Evolutionary conservation across 2,888 invertebrate species (phyloP).

Genomic region (Ennomos quercinarius): DNA sequence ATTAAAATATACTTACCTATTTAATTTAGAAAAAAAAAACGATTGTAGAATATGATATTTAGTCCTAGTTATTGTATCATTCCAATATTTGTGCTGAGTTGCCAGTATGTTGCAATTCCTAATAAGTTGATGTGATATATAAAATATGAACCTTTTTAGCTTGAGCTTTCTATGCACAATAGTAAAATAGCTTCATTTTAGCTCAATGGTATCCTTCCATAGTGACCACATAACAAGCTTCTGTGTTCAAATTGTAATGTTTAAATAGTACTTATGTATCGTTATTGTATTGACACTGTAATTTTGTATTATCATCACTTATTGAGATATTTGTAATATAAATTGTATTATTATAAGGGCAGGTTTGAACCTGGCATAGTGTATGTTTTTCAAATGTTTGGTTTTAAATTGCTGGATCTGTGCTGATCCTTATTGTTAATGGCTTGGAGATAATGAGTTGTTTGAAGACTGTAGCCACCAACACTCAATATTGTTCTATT

Average conservation of each 20-base stretch:
- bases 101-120: constrained; percentile 29
- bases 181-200: constrained; percentile 33
- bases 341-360: constrained; percentile 5
- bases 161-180: constrained; percentile 22
- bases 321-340: constrained; percentile 13
- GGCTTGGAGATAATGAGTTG: not conserved
- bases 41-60: constrained; percentile 15
- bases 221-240: constrained; percentile 34
- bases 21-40: constrained; percentile 17
- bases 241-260: constrained; percentile 31
- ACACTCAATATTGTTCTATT: not conserved
- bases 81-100: constrained; percentile 46
- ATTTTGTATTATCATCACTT: constrained; percentile 17
- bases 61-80: constrained; percentile 36
- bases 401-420: not conserved
- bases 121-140: constrained; percentile 7
- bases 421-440: not conserved
- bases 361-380: not conserved
- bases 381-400: too few species aligned
- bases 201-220: constrained; percentile 52
- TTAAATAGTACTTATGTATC: constrained; percentile 9
- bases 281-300: constrained; percentile 10
- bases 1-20: constrained; percentile 26
- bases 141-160: not conserved
- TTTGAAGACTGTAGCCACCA: constrained; percentile 4